Evolutionary conservation across 2,113 vertebrate species (phyloP), one percentile per base, ranked within the genome.

Genomic region (Gorilla gorilla): DNA sequence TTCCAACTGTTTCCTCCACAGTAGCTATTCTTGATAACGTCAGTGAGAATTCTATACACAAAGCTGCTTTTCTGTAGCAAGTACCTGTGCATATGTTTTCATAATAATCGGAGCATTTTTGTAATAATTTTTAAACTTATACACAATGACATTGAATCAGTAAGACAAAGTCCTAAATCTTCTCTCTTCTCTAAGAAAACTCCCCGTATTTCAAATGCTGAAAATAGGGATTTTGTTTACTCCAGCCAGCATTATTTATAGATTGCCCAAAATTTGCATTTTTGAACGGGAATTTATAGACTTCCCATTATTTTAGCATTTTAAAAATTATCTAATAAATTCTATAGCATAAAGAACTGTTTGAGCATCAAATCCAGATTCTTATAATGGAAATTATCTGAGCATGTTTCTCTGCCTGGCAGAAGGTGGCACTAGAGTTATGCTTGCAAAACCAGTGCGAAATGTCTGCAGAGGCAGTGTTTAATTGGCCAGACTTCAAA

Each of bases 351-450:
- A 50, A 90, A 95, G 52, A 90, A 87, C 22, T 85, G n/a, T 84
- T 86, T 27, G 48, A 94, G 27, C 25, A 32, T 84, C 55, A 66
- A 88, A 89, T 75, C 23, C 55, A 66, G 72, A 57, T 40, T 89
- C 79, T 93, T 32, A 61, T 50, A 85, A 73, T 61, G 59, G 66
- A 79, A 66, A 40, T 50, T 32, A 80, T 48, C 40, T 55, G 59
- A 79, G 76, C 59, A 1, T 50, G 50, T 97, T 92, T 95, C 95
- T 84, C 79, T 92, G 43, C 30, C 43, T 95, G 94, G 82, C 97
- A 98, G 98, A 93, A 98, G 98, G 96, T 97, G 98, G 98, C 98
- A 43, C 97, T 95, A 97, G 87, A 96, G 95, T 86, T 90, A 96
- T 68, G 48, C 87, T 86, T 96, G 80, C 82, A 79, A 93, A 93